These are phyloP conservation scores for Liposcelis brunnea DNA, from an alignment of 2,888 invertebrate genomes.

Conservation along the genomic window DNA sequence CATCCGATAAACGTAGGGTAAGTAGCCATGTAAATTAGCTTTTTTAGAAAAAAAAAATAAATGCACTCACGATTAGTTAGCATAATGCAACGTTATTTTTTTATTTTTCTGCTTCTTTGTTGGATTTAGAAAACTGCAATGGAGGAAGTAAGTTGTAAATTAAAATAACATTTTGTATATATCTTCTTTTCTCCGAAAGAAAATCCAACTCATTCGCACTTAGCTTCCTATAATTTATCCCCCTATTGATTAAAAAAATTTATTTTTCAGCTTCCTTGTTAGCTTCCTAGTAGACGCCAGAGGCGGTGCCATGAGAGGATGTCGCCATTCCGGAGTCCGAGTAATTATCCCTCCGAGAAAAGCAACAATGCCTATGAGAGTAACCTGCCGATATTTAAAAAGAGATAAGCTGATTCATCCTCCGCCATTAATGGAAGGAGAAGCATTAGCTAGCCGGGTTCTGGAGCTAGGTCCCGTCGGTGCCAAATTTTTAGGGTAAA, in stretches of 20 bases:
- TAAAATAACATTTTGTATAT: no score
- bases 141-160: constrained; percentile 74
- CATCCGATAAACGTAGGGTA: constrained; percentile 38
- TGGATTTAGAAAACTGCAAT: constrained; percentile 69
- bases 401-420: constrained; percentile 61
- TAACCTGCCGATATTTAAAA: constrained; percentile 85
- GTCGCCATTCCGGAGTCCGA: constrained; percentile 91
- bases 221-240: constrained; percentile 2
- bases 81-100: constrained; percentile 20
- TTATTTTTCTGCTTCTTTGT: constrained; percentile 29
- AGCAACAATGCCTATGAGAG: constrained; percentile 86
- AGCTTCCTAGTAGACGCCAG: constrained; percentile 98
- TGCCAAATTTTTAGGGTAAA: constrained; percentile 88
- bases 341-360: constrained; percentile 93
- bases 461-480: constrained; percentile 91
- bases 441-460: constrained; percentile 86
- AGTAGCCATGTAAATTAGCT: no score
- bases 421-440: constrained; percentile 95
- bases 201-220: no score
- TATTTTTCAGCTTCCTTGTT: constrained; percentile 67
- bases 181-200: no score
- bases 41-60: no score
- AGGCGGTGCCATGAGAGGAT: constrained; percentile 97
- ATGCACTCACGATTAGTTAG: constrained; percentile 12
- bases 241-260: constrained; percentile 14